Conservation (phyloP, 2,888 invertebrate species). For the Lasioglossum figueresi region DNA sequence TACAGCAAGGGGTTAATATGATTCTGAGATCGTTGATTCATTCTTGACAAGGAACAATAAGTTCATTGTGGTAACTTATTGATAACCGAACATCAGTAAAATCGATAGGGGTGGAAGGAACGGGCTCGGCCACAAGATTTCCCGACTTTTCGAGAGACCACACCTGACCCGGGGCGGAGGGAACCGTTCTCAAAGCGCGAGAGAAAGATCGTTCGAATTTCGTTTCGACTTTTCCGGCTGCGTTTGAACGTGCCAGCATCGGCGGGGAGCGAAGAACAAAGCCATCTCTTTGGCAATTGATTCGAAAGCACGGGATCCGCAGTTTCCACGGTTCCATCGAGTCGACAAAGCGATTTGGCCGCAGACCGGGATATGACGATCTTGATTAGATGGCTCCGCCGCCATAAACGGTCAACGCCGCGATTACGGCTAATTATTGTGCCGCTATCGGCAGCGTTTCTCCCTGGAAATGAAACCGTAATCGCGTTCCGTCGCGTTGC, state of each 20-base stretch:
- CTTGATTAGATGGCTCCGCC: slow-evolving; percentile 19
- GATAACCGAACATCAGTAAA: neutral
- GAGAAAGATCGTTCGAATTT: neutral
- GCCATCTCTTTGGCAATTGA: neutral
- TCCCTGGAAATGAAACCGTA: slow-evolving; percentile 12
- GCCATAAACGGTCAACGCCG: slow-evolving; percentile 8
- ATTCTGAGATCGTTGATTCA: too few relatives aligned
- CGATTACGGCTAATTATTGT: slow-evolving; percentile 24
- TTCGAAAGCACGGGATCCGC: neutral
- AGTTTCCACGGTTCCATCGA: neutral
- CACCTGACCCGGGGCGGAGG: neutral
- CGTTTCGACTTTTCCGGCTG: neutral
- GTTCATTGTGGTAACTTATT: too few relatives aligned
- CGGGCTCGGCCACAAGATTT: neutral
- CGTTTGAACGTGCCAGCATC: neutral
- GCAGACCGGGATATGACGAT: slow-evolving; percentile 8
- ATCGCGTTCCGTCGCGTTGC: neutral
- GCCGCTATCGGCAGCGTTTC: neutral
- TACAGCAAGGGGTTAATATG: too few relatives aligned
- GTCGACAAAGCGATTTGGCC: slow-evolving; percentile 41
- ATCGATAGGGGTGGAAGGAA: neutral
- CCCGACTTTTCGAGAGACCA: neutral
- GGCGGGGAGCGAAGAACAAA: neutral
- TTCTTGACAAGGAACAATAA: too few relatives aligned
- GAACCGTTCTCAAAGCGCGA: neutral